Evolutionary conservation across 2,888 invertebrate species (phyloP).

Genomic region (Volucella bombylans): DNA sequence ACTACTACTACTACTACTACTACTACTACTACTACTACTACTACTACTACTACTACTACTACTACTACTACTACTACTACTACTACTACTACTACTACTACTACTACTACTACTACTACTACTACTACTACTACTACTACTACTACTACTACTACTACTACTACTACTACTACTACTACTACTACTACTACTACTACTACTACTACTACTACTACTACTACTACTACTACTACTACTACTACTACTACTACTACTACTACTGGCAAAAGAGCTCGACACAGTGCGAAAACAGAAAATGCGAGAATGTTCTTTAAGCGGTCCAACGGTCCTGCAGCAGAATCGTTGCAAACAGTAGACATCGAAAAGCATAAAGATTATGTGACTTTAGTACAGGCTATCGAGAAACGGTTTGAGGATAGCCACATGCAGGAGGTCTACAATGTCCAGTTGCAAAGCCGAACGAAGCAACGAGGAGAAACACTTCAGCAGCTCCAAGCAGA

Average conservation of each 20-base stretch:
- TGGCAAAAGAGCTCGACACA: no score
- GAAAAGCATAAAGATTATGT: no score
- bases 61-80: slow-evolving; percentile 27
- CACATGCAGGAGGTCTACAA: no score
- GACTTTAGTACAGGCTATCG: no score
- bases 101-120: slow-evolving; percentile 34
- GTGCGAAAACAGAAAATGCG: no score
- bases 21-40: slow-evolving; percentile 37
- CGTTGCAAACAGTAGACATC: no score
- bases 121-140: slow-evolving; percentile 36
- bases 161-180: slow-evolving; percentile 36
- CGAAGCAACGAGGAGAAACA: no score
- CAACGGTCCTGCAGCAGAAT: no score
- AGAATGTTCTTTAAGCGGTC: no score
- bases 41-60: slow-evolving; percentile 34
- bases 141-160: slow-evolving; percentile 37
- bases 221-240: slow-evolving; percentile 31
- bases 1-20: slow-evolving; percentile 34
- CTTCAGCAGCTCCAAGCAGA: no score
- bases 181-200: slow-evolving; percentile 34
- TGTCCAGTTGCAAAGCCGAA: no score
- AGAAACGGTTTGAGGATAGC: no score
- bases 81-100: slow-evolving; percentile 37
- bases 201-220: slow-evolving; percentile 37
- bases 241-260: slow-evolving; percentile 33